A percentile compares a stretch with the other conserved stretches of the same genome.
Evolutionary conservation across 2,888 invertebrate genomes (phyloP).

Genomic region (Lasioglossum villosulum): DNA sequence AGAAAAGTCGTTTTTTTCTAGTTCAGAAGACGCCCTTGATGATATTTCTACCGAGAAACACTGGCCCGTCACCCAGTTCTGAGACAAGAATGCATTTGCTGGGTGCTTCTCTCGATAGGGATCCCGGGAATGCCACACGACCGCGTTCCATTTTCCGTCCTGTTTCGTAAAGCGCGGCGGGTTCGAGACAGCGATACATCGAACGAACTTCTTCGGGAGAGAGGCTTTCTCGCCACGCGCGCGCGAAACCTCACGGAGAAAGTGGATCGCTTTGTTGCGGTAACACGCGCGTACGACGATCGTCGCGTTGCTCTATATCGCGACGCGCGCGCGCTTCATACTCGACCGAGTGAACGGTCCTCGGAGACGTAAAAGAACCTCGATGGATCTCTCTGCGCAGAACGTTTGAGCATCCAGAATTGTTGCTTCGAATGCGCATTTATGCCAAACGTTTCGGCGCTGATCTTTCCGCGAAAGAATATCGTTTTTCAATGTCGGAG

Average conservation of each 20-base stretch:
- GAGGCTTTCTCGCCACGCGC: slow-evolving; percentile 4
- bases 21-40: neutral
- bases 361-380: neutral
- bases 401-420: neutral
- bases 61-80: slow-evolving; percentile 13
- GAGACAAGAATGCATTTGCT: slow-evolving; percentile 28
- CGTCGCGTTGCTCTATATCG: slow-evolving; percentile 15
- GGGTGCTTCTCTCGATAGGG: neutral
- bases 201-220: slow-evolving; percentile 36
- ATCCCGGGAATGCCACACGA: slow-evolving; percentile 35
- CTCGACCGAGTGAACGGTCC: slow-evolving; percentile 27
- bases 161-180: slow-evolving; percentile 8
- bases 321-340: slow-evolving; percentile 6
- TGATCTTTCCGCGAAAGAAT: neutral
- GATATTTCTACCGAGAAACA: slow-evolving; percentile 5
- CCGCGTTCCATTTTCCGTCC: slow-evolving; percentile 47
- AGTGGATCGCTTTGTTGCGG: slow-evolving; percentile 39
- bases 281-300: slow-evolving; percentile 14
- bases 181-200: slow-evolving; percentile 22
- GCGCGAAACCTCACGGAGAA: slow-evolving; percentile 24
- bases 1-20: neutral
- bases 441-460: neutral
- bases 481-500: neutral
- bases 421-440: neutral
- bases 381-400: neutral